Evolutionary conservation across 1,140 invertebrate species (phyloP).

Genomic region (Sitophilus oryzae): DNA sequence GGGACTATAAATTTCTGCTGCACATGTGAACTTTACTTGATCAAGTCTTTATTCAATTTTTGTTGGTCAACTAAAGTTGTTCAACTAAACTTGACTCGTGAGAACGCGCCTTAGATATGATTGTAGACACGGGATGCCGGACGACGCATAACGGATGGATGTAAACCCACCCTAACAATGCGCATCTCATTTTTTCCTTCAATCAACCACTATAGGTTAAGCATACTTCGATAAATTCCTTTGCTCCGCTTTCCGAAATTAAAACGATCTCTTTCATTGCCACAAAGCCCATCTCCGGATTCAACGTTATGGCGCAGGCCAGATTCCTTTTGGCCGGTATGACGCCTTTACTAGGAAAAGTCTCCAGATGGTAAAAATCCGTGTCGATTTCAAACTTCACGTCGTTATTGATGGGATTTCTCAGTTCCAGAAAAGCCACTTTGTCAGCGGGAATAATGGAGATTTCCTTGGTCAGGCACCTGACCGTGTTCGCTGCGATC

Average conservation of each 20-base stretch:
- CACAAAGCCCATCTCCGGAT: conserved; percentile 14
- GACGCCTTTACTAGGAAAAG: conserved; percentile 16
- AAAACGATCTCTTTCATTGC: conserved; percentile 23
- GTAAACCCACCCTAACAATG: no score
- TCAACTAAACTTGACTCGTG: no score
- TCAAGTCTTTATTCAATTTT: no score
- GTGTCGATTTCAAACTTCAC: conserved; percentile 26
- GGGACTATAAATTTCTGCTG: no score
- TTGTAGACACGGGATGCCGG: no score
- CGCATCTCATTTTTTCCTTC: no score
- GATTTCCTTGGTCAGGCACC: conserved; percentile 13
- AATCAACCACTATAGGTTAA: no score
- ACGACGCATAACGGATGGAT: no score
- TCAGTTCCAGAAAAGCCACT: conserved; percentile 21
- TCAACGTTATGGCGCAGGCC: conserved; percentile 16
- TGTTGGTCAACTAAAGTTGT: no score
- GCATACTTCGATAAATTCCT: conserved; percentile 20
- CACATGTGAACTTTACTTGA: no score
- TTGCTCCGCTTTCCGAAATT: conserved; percentile 26
- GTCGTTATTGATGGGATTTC: conserved; percentile 27
- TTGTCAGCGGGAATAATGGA: conserved; percentile 11
- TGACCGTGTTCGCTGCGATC: conserved; percentile 24
- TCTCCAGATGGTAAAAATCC: conserved; percentile 14
- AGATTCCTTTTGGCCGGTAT: conserved; percentile 22
- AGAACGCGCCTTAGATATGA: no score